Percentiles rank a stretch among this genome's conserved stretches.
Conservation (phyloP, 2,113 vertebrate species). For the Erinaceus europaeus region DNA sequence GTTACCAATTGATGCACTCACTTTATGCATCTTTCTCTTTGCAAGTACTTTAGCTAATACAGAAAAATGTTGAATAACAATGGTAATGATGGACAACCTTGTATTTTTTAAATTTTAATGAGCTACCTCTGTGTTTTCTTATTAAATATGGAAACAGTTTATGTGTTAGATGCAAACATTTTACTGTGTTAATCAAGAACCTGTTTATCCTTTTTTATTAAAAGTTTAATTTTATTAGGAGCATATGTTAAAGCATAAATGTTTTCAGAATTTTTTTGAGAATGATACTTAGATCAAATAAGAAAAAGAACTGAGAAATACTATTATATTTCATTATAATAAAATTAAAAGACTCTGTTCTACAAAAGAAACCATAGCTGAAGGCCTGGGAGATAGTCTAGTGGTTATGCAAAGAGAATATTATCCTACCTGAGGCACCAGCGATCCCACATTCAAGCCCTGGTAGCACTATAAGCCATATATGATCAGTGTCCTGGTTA, state of each 20-base stretch:
- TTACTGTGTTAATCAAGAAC: neutral
- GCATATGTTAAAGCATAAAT: constrained; percentile 41
- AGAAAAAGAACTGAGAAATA: constrained; percentile 9
- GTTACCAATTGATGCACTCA: neutral
- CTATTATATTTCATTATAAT: neutral
- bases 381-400: too few species aligned
- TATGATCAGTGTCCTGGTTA: too few species aligned
- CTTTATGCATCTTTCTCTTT: neutral
- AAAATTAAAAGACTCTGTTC: constrained; percentile 26
- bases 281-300: constrained; percentile 23
- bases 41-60: neutral
- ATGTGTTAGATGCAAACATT: neutral
- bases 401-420: too few species aligned
- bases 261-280: neutral
- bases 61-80: neutral
- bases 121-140: neutral
- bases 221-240: constrained; percentile 36
- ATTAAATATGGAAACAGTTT: neutral
- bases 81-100: neutral
- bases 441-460: too few species aligned
- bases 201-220: constrained; percentile 14
- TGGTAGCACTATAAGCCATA: too few species aligned
- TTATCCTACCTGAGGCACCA: too few species aligned
- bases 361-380: constrained; percentile 15
- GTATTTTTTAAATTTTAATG: constrained; percentile 1